These are phyloP conservation scores for Branchipolynoe longqiensis DNA, from an alignment of 2,888 invertebrate genomes.

Conservation along the genomic window DNA sequence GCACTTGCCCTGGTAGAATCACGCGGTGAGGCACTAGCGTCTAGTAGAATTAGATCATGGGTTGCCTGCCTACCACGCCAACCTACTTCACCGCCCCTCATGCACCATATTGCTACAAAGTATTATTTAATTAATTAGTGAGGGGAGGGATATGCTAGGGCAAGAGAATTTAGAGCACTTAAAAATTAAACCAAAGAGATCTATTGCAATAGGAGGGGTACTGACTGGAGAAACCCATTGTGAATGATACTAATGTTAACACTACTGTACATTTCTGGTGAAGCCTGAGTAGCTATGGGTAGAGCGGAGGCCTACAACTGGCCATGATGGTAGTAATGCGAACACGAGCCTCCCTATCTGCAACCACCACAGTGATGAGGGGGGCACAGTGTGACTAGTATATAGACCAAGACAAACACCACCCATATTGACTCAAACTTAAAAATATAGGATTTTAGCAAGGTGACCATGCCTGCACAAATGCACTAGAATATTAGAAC, in stretches of 20 bases:
- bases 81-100: constrained; percentile 33
- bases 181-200: not conserved
- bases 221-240: no score
- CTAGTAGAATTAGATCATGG: constrained; percentile 38
- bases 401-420: constrained; percentile 51
- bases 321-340: constrained; percentile 3
- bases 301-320: constrained; percentile 29
- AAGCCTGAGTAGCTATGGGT: constrained; percentile 31
- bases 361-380: constrained; percentile 22
- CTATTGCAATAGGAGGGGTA: no score
- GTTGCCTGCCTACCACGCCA: constrained; percentile 22
- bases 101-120: no score
- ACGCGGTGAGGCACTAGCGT: constrained; percentile 16
- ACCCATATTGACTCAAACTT: constrained; percentile 50
- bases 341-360: constrained; percentile 41
- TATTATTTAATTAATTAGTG: no score
- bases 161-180: no score
- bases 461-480: constrained; percentile 58
- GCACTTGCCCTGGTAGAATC: not conserved
- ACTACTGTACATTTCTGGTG: not conserved
- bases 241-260: no score
- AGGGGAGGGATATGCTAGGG: no score
- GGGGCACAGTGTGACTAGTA: constrained; percentile 34
- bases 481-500: constrained; percentile 55
- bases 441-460: constrained; percentile 48